Base-by-base conservation (phyloP, 2,113 vertebrate genomes). In the Takifugu flavidus region DNA sequence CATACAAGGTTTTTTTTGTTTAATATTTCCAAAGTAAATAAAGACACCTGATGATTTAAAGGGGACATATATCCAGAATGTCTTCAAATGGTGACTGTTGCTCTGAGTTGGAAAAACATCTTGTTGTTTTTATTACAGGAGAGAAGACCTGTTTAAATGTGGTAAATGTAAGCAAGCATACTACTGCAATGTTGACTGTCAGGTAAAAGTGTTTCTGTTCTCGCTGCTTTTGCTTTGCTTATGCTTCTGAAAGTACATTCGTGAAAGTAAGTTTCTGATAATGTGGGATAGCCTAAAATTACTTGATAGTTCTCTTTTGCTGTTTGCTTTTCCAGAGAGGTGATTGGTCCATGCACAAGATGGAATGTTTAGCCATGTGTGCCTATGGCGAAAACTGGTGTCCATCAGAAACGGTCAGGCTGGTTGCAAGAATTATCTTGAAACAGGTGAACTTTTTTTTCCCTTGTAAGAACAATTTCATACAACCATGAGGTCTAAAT, bases 111-210 rank as follows among this genome's bases (percentile, higher is more conserved):
- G 39, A 47, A n/a, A 8, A 68, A 65, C 45, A 2, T 50, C 7
- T 71, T 88, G 34, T 84, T 54, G 67, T 65, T 65, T 54, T 67
- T 29, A 8, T 72, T 92, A 53, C 89, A 99, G 97, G 89, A 96
- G 86, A 90, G 95, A 99, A 86, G 93, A 93, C 31, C 89, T 99
- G 82, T 98, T 92, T 62, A 98, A 95, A 74, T 99, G 97, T 77
- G 96, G 97, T 69, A 96, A 95, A 86, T 99, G 97, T 82, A 99
- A 96, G 66, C 95, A 96, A 83, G 95, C 95, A 20, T 96, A 93
- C 84, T 99, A 99, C 89, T 99, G 97, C 90, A 79, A 96, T 61
- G 92, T 93, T 55, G 94, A 96, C 53, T 99, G 97, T 77, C 97
- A 99, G 95, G 97, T 99, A 92, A 5, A 80, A 71, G n/a, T 12